A percentile compares a stretch with the other conserved stretches of the same genome.
Conservation (phyloP, 2,113 vertebrate species). For the Polypterus bichir region DNA sequence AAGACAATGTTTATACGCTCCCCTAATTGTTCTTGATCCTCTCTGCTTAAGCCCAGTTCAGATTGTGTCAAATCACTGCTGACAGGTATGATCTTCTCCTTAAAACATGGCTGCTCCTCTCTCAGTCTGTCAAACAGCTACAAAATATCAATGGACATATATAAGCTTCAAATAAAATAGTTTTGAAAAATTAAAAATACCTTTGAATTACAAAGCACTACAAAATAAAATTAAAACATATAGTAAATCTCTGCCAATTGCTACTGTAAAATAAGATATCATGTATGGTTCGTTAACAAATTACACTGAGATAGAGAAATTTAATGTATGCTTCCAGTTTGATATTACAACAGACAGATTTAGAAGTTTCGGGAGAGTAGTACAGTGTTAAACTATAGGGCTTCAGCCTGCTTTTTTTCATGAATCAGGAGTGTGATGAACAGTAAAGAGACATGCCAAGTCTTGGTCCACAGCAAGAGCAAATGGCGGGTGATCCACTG, state of each 20-base stretch:
- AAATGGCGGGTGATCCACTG: too few relatives aligned
- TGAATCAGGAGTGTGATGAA: too few relatives aligned
- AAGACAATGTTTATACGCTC: conserved; percentile 74
- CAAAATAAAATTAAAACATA: background rate
- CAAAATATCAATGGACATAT: conserved; percentile 9
- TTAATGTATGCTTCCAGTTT: too few relatives aligned
- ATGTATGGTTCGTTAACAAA: too few relatives aligned
- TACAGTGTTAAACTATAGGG: too few relatives aligned
- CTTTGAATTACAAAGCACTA: background rate
- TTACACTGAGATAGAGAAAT: too few relatives aligned
- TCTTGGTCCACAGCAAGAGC: too few relatives aligned
- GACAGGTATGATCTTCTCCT: conserved; percentile 76
- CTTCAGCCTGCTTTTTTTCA: too few relatives aligned
- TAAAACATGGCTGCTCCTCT: conserved; percentile 80
- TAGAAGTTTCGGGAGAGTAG: too few relatives aligned
- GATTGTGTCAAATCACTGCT: conserved; percentile 75
- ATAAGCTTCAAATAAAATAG: background rate
- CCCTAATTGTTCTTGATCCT: conserved; percentile 62
- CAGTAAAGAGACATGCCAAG: too few relatives aligned
- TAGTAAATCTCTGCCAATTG: background rate
- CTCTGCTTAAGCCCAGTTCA: conserved; percentile 68
- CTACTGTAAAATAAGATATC: background rate
- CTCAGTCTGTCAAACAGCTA: conserved; percentile 86
- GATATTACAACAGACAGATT: too few relatives aligned
- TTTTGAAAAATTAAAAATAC: background rate